Evolutionary conservation across 2,113 vertebrate genomes (phyloP).

Genomic region (Ia io): DNA sequence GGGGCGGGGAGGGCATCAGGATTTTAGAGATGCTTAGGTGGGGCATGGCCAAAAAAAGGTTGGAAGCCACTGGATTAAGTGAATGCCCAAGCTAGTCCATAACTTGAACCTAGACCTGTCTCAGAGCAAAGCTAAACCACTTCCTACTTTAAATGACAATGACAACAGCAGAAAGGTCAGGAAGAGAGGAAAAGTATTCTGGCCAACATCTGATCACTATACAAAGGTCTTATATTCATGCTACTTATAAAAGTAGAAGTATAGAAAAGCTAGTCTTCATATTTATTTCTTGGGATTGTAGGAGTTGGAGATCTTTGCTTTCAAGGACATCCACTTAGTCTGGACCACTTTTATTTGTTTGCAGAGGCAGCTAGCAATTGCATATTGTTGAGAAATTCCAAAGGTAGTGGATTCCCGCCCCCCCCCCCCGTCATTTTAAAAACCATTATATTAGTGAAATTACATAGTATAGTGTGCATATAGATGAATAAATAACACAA

Average conservation of each 20-base stretch:
- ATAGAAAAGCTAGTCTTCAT: background rate
- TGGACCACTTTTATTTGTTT: background rate
- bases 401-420: background rate
- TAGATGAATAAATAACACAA: background rate
- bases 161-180: background rate
- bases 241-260: background rate
- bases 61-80: background rate
- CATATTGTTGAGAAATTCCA: background rate
- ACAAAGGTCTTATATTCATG: background rate
- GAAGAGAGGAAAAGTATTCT: background rate
- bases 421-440: background rate
- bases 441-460: background rate
- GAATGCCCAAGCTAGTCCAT: background rate
- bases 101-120: background rate
- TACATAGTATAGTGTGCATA: fast-evolving
- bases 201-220: background rate
- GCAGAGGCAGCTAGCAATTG: background rate
- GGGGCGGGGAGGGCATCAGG: no score
- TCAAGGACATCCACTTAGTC: background rate
- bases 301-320: background rate
- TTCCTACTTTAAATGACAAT: background rate
- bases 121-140: background rate
- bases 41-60: no score
- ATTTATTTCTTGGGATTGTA: background rate
- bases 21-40: no score